phyloP scores from a whole-genome alignment of 2,888 invertebrate species.

The Hanleya hanleyi region DNA sequence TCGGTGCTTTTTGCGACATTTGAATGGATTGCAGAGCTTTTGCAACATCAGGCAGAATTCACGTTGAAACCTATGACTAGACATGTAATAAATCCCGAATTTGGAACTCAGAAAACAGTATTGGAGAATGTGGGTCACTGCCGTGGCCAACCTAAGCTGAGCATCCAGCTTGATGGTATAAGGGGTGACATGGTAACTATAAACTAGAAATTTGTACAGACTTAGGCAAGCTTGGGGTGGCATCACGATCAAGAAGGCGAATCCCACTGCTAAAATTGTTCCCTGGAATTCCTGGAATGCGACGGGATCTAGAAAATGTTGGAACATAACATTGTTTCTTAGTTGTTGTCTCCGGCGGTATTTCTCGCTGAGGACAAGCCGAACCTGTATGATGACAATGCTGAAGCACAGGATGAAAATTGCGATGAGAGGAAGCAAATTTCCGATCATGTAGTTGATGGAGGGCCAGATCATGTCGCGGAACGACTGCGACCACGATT shows the following conservation, averaged over 20 bases:
- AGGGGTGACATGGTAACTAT: neutral
- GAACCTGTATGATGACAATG: constrained; percentile 24
- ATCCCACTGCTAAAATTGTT: constrained; percentile 36
- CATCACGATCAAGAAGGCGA: constrained; percentile 41
- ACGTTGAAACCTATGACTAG: constrained; percentile 49
- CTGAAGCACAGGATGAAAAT: constrained; percentile 48
- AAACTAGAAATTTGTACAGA: neutral
- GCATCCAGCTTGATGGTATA: constrained; percentile 10
- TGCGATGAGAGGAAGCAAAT: constrained; percentile 57
- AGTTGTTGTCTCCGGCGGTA: neutral
- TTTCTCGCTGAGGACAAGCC: neutral
- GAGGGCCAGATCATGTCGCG: constrained; percentile 61
- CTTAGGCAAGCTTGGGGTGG: constrained; percentile 21
- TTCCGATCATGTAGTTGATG: constrained; percentile 56
- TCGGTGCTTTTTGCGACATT: neutral
- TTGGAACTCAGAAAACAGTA: constrained; percentile 55
- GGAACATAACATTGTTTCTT: constrained; percentile 6
- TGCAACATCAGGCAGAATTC: constrained; percentile 24
- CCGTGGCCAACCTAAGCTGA: constrained; percentile 27
- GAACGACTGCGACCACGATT: constrained; percentile 53
- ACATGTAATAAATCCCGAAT: constrained; percentile 52
- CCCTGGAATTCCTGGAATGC: constrained; percentile 40
- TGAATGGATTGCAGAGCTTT: neutral
- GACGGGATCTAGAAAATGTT: constrained; percentile 40
- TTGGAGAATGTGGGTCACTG: constrained; percentile 36